Base-by-base conservation (phyloP, 1,140 invertebrate species). In the Aphidius ervi region DNA sequence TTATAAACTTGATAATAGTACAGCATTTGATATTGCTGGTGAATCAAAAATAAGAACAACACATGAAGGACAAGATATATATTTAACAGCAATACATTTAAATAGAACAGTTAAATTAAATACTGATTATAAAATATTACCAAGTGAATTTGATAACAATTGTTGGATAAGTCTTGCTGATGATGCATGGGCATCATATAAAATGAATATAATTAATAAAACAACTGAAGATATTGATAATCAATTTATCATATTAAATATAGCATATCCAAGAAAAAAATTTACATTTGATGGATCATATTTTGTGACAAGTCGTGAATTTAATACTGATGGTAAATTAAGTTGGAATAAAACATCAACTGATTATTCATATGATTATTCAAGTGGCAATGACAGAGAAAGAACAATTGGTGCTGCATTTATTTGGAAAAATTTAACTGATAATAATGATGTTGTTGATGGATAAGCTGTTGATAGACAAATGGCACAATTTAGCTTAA, bases 21-120 rank as follows among this genome's bases (percentile, higher is more conserved):
- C 83, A 1, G 85, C 84, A 46, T 88, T 91, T 64, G 89, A 91
- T 73, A 74, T 92, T 2, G 87, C 85, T 1, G 89, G 89, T 0
- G 87, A 88, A 70, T 76, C 90, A 4, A 83, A 83, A 66, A 81
- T 90, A 5, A 72, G 78, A 52, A 85, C 85, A 3, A 86, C 84
- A 40, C 79, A 84, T 5, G 84, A 82, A 3, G 88, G 88, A 0
- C 87, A 90, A 68, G 81, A 88, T 37, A 82, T 90, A 16, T 82
- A 86, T 61, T 65, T 92, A 31, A 85, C 83, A 49, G 88, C 88
- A 20, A 84, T 85, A 41, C 88, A 91, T 71, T 84, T 82, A 0
- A 85, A 89, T 67, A 81, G 87, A 64, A 89, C 87, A 0, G 81
- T 91, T 56, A 79, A 84, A 47, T 80, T 91, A 43, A 82, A 81